A percentile compares a stretch with the other conserved stretches of the same genome.
Conservation (phyloP, 2,888 invertebrate species). For the Mesorhabditis sp. region DNA sequence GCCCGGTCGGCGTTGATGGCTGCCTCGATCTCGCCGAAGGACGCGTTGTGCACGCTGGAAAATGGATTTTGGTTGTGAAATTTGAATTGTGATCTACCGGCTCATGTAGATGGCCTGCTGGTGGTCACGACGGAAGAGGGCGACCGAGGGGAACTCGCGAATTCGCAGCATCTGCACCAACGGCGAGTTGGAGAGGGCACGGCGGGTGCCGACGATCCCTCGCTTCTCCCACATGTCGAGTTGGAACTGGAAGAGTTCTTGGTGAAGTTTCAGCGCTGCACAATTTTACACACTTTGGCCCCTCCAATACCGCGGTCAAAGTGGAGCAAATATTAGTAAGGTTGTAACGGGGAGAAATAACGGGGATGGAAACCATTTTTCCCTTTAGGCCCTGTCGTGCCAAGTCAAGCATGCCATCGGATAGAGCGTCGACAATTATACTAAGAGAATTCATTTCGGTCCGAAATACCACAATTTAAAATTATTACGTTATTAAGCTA, state of each 20-base stretch:
- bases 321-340: no score
- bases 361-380: no score
- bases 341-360: no score
- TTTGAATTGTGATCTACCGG: slow-evolving; percentile 21
- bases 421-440: no score
- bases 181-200: slow-evolving; percentile 49
- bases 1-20: slow-evolving; percentile 25
- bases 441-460: no score
- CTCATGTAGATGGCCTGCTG: slow-evolving; percentile 56
- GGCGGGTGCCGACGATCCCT: slow-evolving; percentile 41
- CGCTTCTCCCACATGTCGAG: slow-evolving; percentile 46
- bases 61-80: not conserved
- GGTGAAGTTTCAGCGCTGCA: slow-evolving; percentile 8
- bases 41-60: slow-evolving; percentile 25
- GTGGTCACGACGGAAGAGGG: slow-evolving; percentile 52
- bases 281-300: slow-evolving; percentile 7
- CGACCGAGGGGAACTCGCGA: slow-evolving; percentile 49
- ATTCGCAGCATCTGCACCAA: slow-evolving; percentile 47
- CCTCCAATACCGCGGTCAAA: no score
- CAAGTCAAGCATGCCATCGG: no score
- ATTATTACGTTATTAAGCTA: no score
- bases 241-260: slow-evolving; percentile 35
- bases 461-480: no score
- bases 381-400: no score
- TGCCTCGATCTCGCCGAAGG: slow-evolving; percentile 32